These are phyloP conservation scores for Drosophila monieri DNA, from an alignment of 2,888 invertebrate species.

Conservation along the genomic window DNA sequence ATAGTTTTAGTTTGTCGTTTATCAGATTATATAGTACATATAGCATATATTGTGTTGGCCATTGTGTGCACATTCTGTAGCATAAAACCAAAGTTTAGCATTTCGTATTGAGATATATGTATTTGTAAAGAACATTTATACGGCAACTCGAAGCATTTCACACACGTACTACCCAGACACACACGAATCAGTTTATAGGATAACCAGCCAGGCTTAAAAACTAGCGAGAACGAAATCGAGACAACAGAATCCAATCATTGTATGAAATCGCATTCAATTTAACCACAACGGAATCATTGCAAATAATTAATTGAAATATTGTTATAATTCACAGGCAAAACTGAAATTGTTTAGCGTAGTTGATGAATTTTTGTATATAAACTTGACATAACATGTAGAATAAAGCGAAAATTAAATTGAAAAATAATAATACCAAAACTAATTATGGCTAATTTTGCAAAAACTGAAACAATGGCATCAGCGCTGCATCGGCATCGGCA, in stretches of 20 bases:
- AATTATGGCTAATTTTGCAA: slow-evolving; percentile 28
- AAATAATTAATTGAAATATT: slow-evolving; percentile 60
- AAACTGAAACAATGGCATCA: slow-evolving; percentile 30
- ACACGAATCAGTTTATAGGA: slow-evolving; percentile 41
- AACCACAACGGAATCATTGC: slow-evolving; percentile 59
- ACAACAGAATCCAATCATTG: slow-evolving; percentile 63
- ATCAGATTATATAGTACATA: slow-evolving; percentile 39
- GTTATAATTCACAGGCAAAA: slow-evolving; percentile 66
- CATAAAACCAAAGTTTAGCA: slow-evolving; percentile 80
- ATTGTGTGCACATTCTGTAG: slow-evolving; percentile 76
- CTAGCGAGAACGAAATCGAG: slow-evolving; percentile 13
- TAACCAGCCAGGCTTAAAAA: slow-evolving; percentile 45
- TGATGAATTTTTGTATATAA: slow-evolving; percentile 79
- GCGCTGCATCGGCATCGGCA: too few species aligned
- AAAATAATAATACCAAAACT: slow-evolving; percentile 44
- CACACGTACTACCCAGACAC: slow-evolving; percentile 32
- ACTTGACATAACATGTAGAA: slow-evolving; percentile 74
- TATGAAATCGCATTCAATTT: slow-evolving; percentile 75
- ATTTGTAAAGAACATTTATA: slow-evolving; percentile 74
- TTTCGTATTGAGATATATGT: slow-evolving; percentile 72
- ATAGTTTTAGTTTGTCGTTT: slow-evolving; percentile 61
- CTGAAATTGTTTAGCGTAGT: slow-evolving; percentile 81
- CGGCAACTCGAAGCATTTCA: slow-evolving; percentile 64
- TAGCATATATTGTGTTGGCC: slow-evolving; percentile 67
- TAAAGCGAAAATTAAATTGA: slow-evolving; percentile 69